Base-by-base conservation (phyloP, 2,888 invertebrate genomes). In the Trisateles emortualis region DNA sequence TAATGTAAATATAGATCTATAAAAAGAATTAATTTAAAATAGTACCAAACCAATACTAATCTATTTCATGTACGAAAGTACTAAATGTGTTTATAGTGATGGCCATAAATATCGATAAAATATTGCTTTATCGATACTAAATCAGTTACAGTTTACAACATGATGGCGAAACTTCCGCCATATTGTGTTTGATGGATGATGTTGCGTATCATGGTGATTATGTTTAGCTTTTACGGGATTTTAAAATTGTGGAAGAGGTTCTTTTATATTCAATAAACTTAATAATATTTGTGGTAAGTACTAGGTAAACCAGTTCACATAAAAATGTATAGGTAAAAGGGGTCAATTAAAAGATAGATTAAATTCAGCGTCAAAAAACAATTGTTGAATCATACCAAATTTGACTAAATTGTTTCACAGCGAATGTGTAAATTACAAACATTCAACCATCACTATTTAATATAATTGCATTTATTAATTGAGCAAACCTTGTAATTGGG, bases 51-150 rank as follows among this genome's bases (percentile, higher is more conserved):
- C 48, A 56, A 57, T 60, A 61, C 57, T 58, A 61, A 63, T 57
- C 54, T 64, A 60, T 39, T 62, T 61, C 62, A 65, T 59, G 59
- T 32, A 40, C 38, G 48, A 64, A 72, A 67, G 58, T 41, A 64
- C 66, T 48, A 64, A 72, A 67, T 72, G 46, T 57, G 55, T 72
- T 68, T 26, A 48, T 64, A 67, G 63, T 69, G 70, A 64, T 68
- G 74, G 44, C 55, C 60, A 72, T 73, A 72, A 71, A 74, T 63
- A 72, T 66, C 72, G 61, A 74, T 72, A 72, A 72, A 68, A 68
- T 72, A 72, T 74, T 55, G 50, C 60, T 64, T 60, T 68, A 68
- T 68, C 62, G 68, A 58, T 61, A 64, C 52, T 71, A 68, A 73
- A 72, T 74, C 64, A 72, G 48, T 47, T 57, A 52, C 30, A 64